phyloP scores from a whole-genome alignment of 2,888 invertebrate genomes.

The Ferdinandea cuprea region DNA sequence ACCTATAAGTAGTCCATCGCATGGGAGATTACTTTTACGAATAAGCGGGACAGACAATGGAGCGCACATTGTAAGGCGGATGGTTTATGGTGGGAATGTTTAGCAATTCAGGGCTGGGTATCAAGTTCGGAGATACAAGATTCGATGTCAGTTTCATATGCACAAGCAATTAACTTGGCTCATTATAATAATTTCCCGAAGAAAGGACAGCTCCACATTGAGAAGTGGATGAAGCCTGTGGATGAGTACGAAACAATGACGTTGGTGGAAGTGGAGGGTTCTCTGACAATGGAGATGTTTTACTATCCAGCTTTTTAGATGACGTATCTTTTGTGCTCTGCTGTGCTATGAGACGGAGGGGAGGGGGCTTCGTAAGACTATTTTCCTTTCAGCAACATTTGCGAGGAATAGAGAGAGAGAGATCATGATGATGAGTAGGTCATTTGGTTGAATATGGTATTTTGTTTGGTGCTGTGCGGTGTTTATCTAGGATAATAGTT shows the following conservation, averaged over 20 bases:
- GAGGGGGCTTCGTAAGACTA: slow-evolving; percentile 1
- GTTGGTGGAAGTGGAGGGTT: slow-evolving; percentile 4
- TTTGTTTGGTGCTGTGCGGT: slow-evolving; percentile 23
- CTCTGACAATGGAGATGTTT: slow-evolving; percentile 53
- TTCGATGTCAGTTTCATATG: slow-evolving; percentile 72
- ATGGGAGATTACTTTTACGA: slow-evolving; percentile 47
- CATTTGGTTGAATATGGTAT: slow-evolving; percentile 20
- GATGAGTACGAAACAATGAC: slow-evolving; percentile 63
- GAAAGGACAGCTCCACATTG: slow-evolving; percentile 62
- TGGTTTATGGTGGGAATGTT: slow-evolving; percentile 65
- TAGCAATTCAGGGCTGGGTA: slow-evolving; percentile 58
- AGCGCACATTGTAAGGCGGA: slow-evolving; percentile 39
- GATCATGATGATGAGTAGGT: slow-evolving; percentile 19
- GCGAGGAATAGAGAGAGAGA: background rate
- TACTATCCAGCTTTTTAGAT: slow-evolving; percentile 45
- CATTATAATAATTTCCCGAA: slow-evolving; percentile 72
- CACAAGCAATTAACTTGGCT: slow-evolving; percentile 73
- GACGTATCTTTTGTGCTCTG: slow-evolving; percentile 55
- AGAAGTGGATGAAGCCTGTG: slow-evolving; percentile 67
- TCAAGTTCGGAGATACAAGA: slow-evolving; percentile 56
- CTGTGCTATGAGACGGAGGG: too few species aligned
- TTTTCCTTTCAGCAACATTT: slow-evolving; percentile 13
- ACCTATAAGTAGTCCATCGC: slow-evolving; percentile 48
- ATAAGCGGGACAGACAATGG: slow-evolving; percentile 39
- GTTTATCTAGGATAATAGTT: slow-evolving; percentile 30